Conservation (phyloP, 64 coral and sea anemone species). For the Cladopsammia gracilis region DNA sequence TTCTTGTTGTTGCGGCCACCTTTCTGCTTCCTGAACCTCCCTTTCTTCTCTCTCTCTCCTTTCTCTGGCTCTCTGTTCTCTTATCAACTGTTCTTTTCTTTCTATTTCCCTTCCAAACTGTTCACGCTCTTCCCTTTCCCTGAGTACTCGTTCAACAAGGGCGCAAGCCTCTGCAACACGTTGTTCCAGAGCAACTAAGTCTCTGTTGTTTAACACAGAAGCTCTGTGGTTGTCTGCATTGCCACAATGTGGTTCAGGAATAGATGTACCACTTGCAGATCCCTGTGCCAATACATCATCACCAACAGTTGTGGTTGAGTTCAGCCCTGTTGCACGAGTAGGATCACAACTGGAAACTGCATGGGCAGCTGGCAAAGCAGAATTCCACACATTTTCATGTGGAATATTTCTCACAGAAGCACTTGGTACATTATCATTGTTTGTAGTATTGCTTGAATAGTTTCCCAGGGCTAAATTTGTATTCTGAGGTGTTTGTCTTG, state of each 20-base stretch:
- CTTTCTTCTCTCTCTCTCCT: background rate
- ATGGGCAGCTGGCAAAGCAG: no score
- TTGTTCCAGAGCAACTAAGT: background rate
- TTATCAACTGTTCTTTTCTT: background rate
- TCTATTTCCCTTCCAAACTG: background rate
- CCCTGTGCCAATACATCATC: background rate
- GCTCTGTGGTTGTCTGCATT: background rate
- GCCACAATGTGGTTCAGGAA: background rate
- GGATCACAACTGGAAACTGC: no score
- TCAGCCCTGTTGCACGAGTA: no score
- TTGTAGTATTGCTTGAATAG: no score
- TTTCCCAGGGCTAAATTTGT: background rate
- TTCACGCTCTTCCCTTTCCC: background rate
- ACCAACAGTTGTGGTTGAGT: background rate
- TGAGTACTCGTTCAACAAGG: background rate
- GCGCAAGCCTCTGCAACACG: background rate
- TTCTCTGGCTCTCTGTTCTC: background rate
- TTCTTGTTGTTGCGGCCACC: background rate
- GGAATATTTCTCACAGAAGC: no score
- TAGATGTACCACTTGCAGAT: no score
- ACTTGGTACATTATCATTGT: no score
- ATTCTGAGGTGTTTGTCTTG: no score
- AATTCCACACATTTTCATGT: no score
- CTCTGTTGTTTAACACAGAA: background rate
- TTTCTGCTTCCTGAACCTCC: background rate